Percentiles rank a stretch among this genome's conserved stretches.
phyloP scores from a whole-genome alignment of 2,888 invertebrate genomes.

The Prenolepis imparis region DNA sequence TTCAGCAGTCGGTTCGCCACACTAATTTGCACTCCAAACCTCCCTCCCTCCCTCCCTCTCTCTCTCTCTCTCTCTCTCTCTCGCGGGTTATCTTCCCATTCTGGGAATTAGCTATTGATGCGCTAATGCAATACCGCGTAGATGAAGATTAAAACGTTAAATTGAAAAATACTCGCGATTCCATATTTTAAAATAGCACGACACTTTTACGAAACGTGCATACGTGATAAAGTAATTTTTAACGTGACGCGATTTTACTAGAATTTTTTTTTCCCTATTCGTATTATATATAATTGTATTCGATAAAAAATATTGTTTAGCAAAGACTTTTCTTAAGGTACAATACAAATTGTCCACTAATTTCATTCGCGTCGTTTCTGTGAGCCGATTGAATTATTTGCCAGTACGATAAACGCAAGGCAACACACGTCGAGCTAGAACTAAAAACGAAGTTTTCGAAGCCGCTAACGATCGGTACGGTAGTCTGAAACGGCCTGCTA shows the following conservation, averaged over 20 bases:
- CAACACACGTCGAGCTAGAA: conserved; percentile 9
- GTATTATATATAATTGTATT: neutral
- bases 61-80: conserved; percentile 10
- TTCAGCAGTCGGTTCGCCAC: conserved; percentile 55
- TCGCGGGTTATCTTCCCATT: conserved; percentile 26
- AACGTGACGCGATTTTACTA: neutral
- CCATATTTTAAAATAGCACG: neutral
- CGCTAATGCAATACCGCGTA: neutral
- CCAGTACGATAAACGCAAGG: conserved; percentile 7
- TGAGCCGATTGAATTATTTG: conserved; percentile 24
- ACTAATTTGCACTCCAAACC: conserved; percentile 55
- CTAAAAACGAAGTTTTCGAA: conserved; percentile 46
- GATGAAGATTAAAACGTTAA: conserved; percentile 21
- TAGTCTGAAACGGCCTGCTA: conserved; percentile 69
- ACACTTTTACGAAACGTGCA: neutral
- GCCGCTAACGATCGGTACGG: conserved; percentile 56
- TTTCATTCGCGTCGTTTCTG: neutral
- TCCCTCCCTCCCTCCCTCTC: conserved; percentile 30
- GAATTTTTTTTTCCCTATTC: neutral
- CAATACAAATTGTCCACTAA: neutral
- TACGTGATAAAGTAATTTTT: neutral
- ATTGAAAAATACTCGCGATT: neutral
- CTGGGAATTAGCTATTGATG: conserved; percentile 44
- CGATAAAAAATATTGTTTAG: neutral
- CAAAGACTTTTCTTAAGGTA: neutral